Evolutionary conservation across 2,797 vertebrate species (phyloP).

Genomic region (Cossypha caffra): DNA sequence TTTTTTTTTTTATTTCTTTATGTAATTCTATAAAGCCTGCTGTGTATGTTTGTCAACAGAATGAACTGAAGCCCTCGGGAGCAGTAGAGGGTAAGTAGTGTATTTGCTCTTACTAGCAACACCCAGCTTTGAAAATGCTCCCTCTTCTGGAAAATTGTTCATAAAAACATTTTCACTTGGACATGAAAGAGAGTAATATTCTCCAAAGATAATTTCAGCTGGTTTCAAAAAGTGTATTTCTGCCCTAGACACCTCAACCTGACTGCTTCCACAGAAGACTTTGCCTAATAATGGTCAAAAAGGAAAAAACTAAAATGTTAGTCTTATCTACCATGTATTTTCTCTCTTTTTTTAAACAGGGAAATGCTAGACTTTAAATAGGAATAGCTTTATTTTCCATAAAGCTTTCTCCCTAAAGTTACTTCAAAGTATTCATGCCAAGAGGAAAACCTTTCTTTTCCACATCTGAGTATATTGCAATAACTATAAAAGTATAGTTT

Average conservation of each 20-base stretch:
- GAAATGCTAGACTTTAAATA: not conserved
- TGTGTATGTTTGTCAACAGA: not conserved
- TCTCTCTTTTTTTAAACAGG: not conserved
- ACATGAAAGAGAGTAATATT: not conserved
- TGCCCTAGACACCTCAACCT: not conserved
- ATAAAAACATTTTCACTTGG: not conserved
- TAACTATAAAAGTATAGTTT: not conserved
- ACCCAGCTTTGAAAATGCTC: not conserved
- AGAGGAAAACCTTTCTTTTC: not conserved
- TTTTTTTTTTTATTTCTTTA: not conserved
- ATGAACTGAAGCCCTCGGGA: not conserved
- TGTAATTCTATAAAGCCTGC: not conserved
- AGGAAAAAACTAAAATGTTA: not conserved
- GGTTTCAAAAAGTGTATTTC: not conserved
- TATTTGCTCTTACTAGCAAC: not conserved
- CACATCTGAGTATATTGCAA: not conserved
- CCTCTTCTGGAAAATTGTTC: not conserved
- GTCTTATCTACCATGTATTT: not conserved
- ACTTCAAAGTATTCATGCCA: not conserved
- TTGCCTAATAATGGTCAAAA: not conserved
- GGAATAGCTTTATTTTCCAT: not conserved
- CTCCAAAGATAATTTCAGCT: not conserved
- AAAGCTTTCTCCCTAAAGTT: not conserved
- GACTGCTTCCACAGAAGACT: not conserved
- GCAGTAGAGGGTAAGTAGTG: accelerated